phyloP scores from a whole-genome alignment of 2,113 vertebrate species.

The pig (Sus scrofa) region DNA sequence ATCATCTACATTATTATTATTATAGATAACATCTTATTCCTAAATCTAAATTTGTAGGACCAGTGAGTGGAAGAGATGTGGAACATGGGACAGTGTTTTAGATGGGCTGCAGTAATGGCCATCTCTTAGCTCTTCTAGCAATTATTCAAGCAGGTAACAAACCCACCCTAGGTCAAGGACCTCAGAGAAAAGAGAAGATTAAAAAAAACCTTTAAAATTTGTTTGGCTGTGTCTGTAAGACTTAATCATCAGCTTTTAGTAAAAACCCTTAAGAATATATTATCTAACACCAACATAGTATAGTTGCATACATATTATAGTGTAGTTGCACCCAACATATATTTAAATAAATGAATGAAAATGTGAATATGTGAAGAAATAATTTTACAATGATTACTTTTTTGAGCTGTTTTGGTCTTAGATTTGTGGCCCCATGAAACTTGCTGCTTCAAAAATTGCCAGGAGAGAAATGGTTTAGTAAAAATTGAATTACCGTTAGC shows the following conservation, averaged over 20 bases:
- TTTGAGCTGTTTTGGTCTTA: neutral
- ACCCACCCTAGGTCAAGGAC: neutral
- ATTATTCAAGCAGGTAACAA: slow-evolving; percentile 10
- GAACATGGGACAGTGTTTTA: neutral
- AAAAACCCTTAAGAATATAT: neutral
- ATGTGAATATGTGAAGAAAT: neutral
- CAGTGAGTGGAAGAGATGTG: neutral
- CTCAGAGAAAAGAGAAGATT: slow-evolving; percentile 8
- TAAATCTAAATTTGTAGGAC: neutral
- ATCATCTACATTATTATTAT: neutral
- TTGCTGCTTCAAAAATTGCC: slow-evolving; percentile 3
- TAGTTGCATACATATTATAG: neutral
- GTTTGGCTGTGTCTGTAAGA: slow-evolving; percentile 19
- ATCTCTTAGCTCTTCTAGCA: slow-evolving; percentile 3
- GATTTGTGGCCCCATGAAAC: slow-evolving; percentile 18
- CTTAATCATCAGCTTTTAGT: slow-evolving; percentile 3
- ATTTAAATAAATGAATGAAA: slow-evolving; percentile 52
- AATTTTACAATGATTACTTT: slow-evolving; percentile 9
- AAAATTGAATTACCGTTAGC: neutral
- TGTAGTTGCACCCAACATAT: neutral
- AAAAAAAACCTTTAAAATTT: slow-evolving; percentile 14
- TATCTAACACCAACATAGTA: neutral
- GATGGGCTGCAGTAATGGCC: neutral
- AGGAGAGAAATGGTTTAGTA: slow-evolving; percentile 25
- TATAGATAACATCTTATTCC: slow-evolving; percentile 27